Evolutionary conservation across 2,113 vertebrate species (phyloP).

Genomic region (Periophthalmus modestus): DNA sequence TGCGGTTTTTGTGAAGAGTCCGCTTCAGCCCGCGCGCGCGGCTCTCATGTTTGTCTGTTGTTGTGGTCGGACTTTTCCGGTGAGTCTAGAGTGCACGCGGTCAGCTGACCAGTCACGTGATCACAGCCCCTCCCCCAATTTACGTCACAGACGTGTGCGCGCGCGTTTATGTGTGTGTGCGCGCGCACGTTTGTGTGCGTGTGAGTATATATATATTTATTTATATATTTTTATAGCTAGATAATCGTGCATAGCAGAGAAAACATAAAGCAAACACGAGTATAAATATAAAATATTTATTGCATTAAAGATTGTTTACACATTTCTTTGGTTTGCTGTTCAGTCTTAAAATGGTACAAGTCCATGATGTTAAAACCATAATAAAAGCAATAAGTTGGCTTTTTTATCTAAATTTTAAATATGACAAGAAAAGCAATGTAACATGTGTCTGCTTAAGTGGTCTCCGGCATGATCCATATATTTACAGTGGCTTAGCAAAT

Average conservation of each 20-base stretch:
- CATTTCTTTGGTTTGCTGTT: slow-evolving; percentile 49
- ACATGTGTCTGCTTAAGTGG: slow-evolving; percentile 45
- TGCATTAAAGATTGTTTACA: slow-evolving; percentile 49
- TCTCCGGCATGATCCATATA: slow-evolving; percentile 49
- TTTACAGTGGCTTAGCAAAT: slow-evolving; percentile 69
- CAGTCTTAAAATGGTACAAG: slow-evolving; percentile 6
- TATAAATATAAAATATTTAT: slow-evolving; percentile 75
- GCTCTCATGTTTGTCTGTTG: too few relatives aligned
- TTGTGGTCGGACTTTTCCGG: background rate
- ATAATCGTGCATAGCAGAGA: background rate
- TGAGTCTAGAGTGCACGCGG: background rate
- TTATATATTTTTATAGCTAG: background rate
- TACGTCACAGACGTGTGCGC: too few relatives aligned
- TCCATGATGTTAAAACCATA: slow-evolving; percentile 24
- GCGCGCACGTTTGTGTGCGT: too few relatives aligned
- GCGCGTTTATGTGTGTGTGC: too few relatives aligned
- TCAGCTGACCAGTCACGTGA: slow-evolving; percentile 74
- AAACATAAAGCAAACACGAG: slow-evolving; percentile 13
- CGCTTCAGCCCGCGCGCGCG: fast-evolving
- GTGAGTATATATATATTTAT: background rate
- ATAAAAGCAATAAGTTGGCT: slow-evolving; percentile 16
- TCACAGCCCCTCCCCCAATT: background rate
- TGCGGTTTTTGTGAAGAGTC: background rate
- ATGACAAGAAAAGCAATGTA: slow-evolving; percentile 41
- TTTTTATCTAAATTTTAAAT: slow-evolving; percentile 54